phyloP scores from a whole-genome alignment of 2,797 vertebrate species.

The Moxostoma hubbsi region DNA sequence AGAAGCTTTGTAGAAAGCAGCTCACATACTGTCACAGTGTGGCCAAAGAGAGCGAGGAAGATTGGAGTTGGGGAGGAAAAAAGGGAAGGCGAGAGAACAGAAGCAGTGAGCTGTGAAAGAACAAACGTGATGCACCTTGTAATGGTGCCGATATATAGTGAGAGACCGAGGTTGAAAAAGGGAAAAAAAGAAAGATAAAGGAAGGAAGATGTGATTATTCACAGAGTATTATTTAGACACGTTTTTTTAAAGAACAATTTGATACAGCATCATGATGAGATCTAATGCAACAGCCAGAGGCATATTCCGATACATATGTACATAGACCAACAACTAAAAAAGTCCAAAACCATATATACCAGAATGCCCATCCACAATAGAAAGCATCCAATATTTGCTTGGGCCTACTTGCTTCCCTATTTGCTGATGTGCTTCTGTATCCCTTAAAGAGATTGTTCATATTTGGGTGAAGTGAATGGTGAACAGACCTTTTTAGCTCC shows the following conservation, averaged over 20 bases:
- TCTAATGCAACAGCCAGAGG: too few species aligned
- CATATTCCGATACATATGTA: too few species aligned
- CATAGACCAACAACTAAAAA: too few species aligned
- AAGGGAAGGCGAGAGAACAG: constrained; percentile 35
- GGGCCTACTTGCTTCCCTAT: constrained; percentile 28
- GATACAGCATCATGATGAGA: too few species aligned
- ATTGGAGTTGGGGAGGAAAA: constrained; percentile 27
- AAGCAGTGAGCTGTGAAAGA: constrained; percentile 47
- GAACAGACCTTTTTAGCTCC: too few species aligned
- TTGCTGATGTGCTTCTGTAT: constrained; percentile 34
- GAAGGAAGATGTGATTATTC: too few species aligned
- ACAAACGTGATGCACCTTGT: constrained; percentile 36
- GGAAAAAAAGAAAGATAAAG: neutral
- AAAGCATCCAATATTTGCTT: constrained; percentile 41
- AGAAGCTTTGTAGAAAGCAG: neutral
- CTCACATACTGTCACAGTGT: neutral
- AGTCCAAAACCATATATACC: too few species aligned
- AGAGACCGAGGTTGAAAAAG: neutral
- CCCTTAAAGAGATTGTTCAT: neutral
- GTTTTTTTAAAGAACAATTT: too few species aligned
- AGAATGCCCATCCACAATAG: neutral
- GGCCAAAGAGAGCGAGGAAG: constrained; percentile 6
- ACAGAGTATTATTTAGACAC: too few species aligned
- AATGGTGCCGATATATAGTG: neutral
- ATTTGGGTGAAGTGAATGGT: too few species aligned